Conservation (phyloP, 2,888 invertebrate genomes). For the Tribolium freemani region DNA sequence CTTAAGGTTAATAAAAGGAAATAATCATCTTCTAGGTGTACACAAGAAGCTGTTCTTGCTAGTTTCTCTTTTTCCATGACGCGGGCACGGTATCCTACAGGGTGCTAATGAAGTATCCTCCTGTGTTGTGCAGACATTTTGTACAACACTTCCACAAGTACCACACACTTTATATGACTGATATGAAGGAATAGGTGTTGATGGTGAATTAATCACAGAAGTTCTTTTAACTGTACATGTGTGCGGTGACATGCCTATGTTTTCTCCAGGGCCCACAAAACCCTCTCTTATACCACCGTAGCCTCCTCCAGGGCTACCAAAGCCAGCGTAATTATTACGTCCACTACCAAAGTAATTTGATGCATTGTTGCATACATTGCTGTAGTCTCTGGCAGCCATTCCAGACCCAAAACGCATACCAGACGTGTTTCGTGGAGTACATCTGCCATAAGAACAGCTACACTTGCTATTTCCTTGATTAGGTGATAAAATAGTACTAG, state of each 20-base stretch:
- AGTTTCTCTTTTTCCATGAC: neutral
- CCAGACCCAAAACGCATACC: neutral
- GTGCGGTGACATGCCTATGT: neutral
- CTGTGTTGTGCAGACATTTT: neutral
- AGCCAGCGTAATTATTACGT: too few species aligned
- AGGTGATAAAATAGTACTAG: neutral
- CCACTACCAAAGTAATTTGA: neutral
- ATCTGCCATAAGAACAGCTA: neutral
- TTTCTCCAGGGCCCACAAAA: neutral
- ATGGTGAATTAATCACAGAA: neutral
- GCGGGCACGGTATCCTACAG: neutral
- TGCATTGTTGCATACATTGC: neutral
- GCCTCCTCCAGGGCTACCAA: too few species aligned
- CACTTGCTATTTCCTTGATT: neutral
- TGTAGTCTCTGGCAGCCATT: neutral
- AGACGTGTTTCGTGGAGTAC: neutral
- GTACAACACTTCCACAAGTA: slow-evolving; percentile 1
- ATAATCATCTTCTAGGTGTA: neutral
- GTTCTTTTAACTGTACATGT: neutral
- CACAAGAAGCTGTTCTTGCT: neutral
- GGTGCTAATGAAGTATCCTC: neutral
- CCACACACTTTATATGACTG: neutral
- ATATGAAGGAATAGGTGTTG: too few species aligned
- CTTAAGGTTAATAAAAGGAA: neutral
- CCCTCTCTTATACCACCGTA: too few species aligned